Evolutionary conservation across 2,888 invertebrate genomes (phyloP), one percentile per base, ranked within the genome.

Genomic region (Troides aeacus): DNA sequence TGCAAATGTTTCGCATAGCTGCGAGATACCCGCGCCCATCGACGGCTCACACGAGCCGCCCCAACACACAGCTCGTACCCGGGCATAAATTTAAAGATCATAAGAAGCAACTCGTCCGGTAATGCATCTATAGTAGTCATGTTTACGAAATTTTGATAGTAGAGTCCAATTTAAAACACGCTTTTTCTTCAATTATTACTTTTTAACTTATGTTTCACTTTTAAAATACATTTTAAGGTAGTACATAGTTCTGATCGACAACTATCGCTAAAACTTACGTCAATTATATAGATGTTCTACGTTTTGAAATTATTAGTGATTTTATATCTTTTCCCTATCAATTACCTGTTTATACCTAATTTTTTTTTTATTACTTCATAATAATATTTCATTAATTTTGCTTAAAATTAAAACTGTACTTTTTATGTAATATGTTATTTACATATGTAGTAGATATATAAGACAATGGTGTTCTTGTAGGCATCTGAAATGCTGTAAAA

Each of bases 61-160:
- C 72, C 73, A 1, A 50, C 56, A n/a, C 74, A 67, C 68, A 79
- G 12, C 18, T 77, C 74, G 10, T 71, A 68, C 2, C 75, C 69
- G 8, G 75, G 72, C 42, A 82, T 50, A 53, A 64, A 69, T 42
- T 76, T 72, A 58, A 82, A 77, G n/a, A 83, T 78, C 72, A 77
- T 73, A 62, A 76, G 53, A 30, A 82, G 56, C 24, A 82, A 68
- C 67, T 81, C 82, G 59, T 80, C 78, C 0, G 81, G 81, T 8
- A 82, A 70, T 6, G 39, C 57, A 57, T 57, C 21, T 57, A 57
- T 57, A 57, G n/a, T 21, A 57, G 21, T 21, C 57, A 57, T 57
- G 7, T 57, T 50, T 15, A 50, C 15, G 50, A 50, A 5, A 15
- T 50, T 0, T 50, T 50, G 5, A 50, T 50, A 15, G 2, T 50